Evolutionary conservation across 2,797 vertebrate genomes (phyloP).

Genomic region (Platyrinchus mystaceus): DNA sequence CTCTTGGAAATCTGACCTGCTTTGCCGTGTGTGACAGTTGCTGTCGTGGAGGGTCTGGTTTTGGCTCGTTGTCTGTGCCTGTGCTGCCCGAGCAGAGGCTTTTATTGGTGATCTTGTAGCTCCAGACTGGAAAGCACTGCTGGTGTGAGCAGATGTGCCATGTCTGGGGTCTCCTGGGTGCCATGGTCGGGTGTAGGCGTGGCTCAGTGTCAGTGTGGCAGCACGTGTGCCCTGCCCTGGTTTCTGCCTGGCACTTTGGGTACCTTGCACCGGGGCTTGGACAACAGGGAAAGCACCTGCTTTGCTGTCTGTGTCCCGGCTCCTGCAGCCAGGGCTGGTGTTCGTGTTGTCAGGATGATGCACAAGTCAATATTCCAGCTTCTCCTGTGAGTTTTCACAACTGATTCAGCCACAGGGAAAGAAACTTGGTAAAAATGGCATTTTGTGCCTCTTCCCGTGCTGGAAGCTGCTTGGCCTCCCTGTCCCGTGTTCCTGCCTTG

Average conservation of each 20-base stretch:
- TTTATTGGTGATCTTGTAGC: not conserved
- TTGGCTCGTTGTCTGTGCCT: not conserved
- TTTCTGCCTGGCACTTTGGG: not conserved
- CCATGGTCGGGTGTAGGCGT: fast-evolving
- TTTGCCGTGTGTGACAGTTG: fast-evolving
- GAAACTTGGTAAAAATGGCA: fast-evolving
- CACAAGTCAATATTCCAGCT: not conserved
- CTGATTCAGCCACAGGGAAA: fast-evolving
- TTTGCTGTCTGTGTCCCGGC: fast-evolving
- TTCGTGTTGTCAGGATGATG: not conserved
- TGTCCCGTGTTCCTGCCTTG: fast-evolving
- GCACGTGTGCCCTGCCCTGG: fast-evolving
- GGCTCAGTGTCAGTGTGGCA: not conserved
- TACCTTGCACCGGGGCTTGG: not conserved
- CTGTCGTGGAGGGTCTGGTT: fast-evolving
- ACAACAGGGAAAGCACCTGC: not conserved
- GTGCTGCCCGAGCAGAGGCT: not conserved
- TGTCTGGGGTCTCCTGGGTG: not conserved
- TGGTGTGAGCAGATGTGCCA: not conserved
- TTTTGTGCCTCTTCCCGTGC: fast-evolving
- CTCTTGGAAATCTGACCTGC: not conserved
- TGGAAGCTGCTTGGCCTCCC: not conserved
- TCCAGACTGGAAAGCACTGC: fast-evolving
- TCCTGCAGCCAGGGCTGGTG: not conserved
- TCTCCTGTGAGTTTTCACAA: not conserved